A percentile compares a stretch with the other conserved stretches of the same genome.
phyloP scores from a whole-genome alignment of 2,797 vertebrate species.

The Lacerta viridis region DNA sequence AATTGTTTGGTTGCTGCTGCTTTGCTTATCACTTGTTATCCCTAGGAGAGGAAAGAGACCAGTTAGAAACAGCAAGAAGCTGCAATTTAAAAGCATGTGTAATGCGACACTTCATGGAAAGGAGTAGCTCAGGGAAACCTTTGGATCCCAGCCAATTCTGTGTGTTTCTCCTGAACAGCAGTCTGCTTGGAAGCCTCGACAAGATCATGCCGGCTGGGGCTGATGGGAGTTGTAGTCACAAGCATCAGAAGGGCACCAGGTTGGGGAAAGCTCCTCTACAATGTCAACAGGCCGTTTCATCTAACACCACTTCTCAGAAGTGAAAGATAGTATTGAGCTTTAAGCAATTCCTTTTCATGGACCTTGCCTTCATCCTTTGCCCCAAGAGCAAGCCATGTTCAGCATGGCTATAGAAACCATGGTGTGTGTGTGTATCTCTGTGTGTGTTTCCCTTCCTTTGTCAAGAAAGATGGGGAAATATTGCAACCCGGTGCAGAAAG shows the following conservation, averaged over 20 bases:
- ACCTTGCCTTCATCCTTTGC: conserved; percentile 34
- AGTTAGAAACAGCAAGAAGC: background rate
- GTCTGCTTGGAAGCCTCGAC: background rate
- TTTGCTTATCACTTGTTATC: conserved; percentile 17
- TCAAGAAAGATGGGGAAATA: conserved; percentile 61
- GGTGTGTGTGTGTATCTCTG: conserved; percentile 27
- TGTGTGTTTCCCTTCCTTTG: conserved; percentile 30
- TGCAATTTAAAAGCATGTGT: conserved; percentile 48
- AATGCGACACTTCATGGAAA: background rate
- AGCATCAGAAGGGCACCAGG: no score
- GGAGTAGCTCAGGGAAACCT: conserved; percentile 36
- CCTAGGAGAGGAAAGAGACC: conserved; percentile 11
- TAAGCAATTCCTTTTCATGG: background rate
- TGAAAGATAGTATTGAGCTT: conserved; percentile 9
- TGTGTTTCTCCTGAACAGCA: background rate
- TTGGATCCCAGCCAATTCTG: conserved; percentile 6
- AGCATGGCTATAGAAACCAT: conserved; percentile 28
- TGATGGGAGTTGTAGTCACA: no score
- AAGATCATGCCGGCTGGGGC: no score
- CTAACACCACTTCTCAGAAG: conserved; percentile 6
- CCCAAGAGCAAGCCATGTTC: conserved; percentile 14
- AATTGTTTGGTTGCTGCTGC: conserved; percentile 17
- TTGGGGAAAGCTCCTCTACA: background rate
- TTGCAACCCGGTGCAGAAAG: conserved; percentile 66
- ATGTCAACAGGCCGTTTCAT: conserved; percentile 3